Base-by-base conservation (phyloP, 2,113 vertebrate species). In the Ophiodon elongatus region DNA sequence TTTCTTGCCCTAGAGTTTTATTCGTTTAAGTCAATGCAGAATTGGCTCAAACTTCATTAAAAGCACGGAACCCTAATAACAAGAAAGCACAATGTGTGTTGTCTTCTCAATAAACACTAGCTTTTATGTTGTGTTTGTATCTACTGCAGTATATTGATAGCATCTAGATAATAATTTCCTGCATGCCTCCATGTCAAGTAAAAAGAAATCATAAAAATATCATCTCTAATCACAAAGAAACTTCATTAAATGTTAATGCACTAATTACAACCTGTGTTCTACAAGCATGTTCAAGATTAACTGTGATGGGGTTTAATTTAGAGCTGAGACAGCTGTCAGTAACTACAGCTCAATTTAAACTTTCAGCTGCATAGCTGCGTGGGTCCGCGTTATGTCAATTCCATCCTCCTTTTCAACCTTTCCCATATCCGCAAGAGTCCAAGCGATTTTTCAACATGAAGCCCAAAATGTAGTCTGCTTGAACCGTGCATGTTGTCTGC, bases 1-100 rank as follows among this genome's bases (percentile, higher is more conserved):
- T 88, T 83, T 63, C n/a, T 85, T 79, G 60, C 62, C 70, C 66
- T 50, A 25, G n/a, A 75, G 76, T 85, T 80, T 71, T 72, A 86
- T 63, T 87, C 0, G 67, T 87, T 85, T 74, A 70, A 39, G 8
- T 52, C 67, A 73, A 27, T 31, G 8, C 25, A 76, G 59, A 75
- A 76, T 47, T 75, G 2, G 37, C 9, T 87, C 3, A 43, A 60
- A 70, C n/a, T 23, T 83, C 35, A 72, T 78, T 87, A 73, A 74
- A 66, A 64, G 19, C 41, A 52, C 54, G 31, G 31, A 76, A 76
- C 50, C n/a, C 33, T 9, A 63, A 69, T 63, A 70, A 50, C 21
- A 74, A 75, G 21, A n/a, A 15, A 71, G 6, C 8, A 21, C 19
- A 43, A 6, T 33, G 29, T 65, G 39, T 45, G 41, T 71, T 70